Evolutionary conservation across 2,113 vertebrate genomes (phyloP).

Genomic region (Lepus timidus): DNA sequence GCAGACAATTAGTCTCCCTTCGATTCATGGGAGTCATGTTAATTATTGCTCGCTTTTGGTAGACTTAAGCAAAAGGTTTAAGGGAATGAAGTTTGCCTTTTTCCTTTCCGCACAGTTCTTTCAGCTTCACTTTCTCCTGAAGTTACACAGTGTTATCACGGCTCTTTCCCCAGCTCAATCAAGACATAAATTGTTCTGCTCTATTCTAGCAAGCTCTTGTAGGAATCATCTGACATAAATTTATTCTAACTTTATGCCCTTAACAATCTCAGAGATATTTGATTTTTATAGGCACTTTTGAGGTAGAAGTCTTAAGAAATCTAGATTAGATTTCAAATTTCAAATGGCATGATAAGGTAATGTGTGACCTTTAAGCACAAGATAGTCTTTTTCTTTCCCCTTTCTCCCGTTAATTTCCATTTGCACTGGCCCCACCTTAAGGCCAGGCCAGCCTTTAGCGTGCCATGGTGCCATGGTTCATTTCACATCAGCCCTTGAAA

Average conservation of each 20-base stretch:
- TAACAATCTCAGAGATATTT: background rate
- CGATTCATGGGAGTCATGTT: background rate
- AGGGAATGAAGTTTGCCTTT: background rate
- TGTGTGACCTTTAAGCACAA: conserved; percentile 36
- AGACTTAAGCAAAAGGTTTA: background rate
- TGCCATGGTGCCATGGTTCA: background rate
- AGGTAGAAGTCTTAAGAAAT: conserved; percentile 42
- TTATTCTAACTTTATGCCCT: conserved; percentile 2
- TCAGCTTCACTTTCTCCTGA: background rate
- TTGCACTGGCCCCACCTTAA: background rate
- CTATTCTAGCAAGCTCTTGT: background rate
- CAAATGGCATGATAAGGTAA: background rate
- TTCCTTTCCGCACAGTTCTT: background rate
- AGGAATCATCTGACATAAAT: conserved; percentile 13
- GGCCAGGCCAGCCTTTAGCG: background rate
- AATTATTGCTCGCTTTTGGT: background rate
- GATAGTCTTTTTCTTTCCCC: background rate
- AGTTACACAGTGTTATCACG: rapidly evolving
- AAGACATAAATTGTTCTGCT: background rate
- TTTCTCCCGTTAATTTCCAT: background rate
- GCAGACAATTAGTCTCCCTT: background rate
- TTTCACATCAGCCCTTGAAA: conserved; percentile 37
- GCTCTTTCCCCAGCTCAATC: background rate
- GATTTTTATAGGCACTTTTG: background rate
- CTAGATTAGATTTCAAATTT: conserved; percentile 61